Evolutionary conservation across 2,113 vertebrate genomes (phyloP), one percentile per base, ranked within the genome.

Genomic region (Galemys pyrenaicus): DNA sequence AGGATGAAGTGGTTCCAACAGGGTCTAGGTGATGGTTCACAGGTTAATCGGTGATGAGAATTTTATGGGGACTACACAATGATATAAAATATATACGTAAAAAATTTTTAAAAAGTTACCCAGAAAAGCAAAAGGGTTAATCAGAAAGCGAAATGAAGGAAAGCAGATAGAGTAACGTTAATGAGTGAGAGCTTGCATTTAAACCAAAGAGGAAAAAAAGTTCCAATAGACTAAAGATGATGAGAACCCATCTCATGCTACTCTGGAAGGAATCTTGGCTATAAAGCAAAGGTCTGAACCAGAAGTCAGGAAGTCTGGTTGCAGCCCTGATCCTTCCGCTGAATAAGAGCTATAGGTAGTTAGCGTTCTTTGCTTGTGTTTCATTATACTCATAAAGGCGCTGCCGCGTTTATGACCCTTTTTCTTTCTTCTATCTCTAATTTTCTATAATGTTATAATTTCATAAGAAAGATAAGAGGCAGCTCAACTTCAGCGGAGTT

Each of bases 181-280:
- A 87, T 49, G 16, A 30, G 2, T 35, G 1, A 37, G 11, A 11
- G 39, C 24, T 60, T 58, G 1, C 2, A 73, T 82, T 71, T 67
- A 82, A 60, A 85, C 1, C 39, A 17, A 41, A 49, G n/a, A 15
- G 7, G 6, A 6, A 37, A 70, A 75, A 24, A 17, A 68, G 32
- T 2, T 2, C 11, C 5, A 32, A 16, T 22, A n/a, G 6, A 24
- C 41, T 32, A 9, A 68, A n/a, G 26, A 11, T 3, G 8, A 9
- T 54, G 9, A 26, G 17, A 32, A 3, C 6, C 13, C 6, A 28
- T 49, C 10, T 22, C 51, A 80, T 20, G 12, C 2, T 3, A 54
- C 8, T 74, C 7, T 17, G 3, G 20, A 70, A 19, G 39, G 17
- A 64, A 41, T 49, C 1, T 17, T 17, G 7, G 8, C 26, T 28